These are phyloP conservation scores for Brotogeris chrysoptera DNA, from an alignment of 2,797 vertebrate genomes.

Conservation along the genomic window DNA sequence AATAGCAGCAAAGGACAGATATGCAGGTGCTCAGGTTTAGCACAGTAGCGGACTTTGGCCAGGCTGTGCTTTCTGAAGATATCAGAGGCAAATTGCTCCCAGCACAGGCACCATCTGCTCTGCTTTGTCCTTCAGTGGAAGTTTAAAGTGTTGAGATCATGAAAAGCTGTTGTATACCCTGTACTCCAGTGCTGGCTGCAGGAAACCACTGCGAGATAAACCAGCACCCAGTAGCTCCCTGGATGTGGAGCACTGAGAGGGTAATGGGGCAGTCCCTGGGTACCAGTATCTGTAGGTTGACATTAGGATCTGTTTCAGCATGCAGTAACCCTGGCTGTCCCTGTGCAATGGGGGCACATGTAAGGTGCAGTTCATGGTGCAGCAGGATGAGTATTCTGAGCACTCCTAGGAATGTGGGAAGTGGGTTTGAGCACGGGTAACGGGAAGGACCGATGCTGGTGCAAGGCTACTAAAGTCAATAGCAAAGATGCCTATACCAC, in stretches of 20 bases:
- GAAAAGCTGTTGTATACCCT: neutral
- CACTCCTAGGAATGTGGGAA: neutral
- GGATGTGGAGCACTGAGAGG: neutral
- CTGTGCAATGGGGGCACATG: rapidly evolving
- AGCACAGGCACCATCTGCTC: neutral
- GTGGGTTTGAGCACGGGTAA: neutral
- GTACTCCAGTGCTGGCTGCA: neutral
- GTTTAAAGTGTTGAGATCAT: neutral
- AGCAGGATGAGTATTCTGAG: neutral
- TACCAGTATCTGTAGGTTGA: neutral
- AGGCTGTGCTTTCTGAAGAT: neutral
- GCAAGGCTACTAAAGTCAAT: rapidly evolving
- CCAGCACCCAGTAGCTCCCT: neutral
- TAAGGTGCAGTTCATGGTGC: neutral
- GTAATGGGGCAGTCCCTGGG: neutral
- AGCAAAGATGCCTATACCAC: neutral
- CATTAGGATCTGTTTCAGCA: neutral
- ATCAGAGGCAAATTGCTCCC: neutral
- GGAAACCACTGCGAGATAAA: neutral
- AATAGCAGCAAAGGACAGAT: neutral
- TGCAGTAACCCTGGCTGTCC: neutral
- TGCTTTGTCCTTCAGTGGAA: neutral
- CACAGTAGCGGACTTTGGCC: neutral
- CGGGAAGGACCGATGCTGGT: rapidly evolving
- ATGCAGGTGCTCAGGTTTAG: neutral